phyloP scores from a whole-genome alignment of 2,113 vertebrate species.

The Anarrhichthys ocellatus region DNA sequence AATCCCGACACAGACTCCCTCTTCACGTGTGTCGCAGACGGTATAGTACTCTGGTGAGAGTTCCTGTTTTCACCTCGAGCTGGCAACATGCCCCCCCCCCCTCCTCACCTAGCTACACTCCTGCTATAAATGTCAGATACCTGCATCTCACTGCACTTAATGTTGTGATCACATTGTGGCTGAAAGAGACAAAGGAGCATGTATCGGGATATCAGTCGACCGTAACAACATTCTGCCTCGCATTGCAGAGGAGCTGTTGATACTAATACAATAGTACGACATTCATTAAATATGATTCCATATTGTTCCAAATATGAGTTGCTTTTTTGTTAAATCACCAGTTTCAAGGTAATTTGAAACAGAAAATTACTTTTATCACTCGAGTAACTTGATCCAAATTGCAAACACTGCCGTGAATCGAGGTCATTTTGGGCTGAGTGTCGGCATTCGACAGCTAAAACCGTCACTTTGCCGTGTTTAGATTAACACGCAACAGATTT shows the following conservation, averaged over 20 bases:
- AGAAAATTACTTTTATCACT: neutral
- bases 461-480: neutral
- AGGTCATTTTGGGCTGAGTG: neutral
- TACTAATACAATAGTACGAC: neutral
- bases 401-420: neutral
- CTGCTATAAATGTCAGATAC: constrained; percentile 23
- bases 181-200: neutral
- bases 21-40: constrained; percentile 92
- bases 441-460: neutral
- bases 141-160: neutral
- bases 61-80: constrained; percentile 17
- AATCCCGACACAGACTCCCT: constrained; percentile 92
- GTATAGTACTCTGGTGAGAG: constrained; percentile 94
- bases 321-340: neutral
- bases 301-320: neutral
- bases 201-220: neutral
- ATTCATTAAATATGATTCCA: neutral
- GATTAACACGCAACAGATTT: neutral
- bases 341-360: neutral
- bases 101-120: neutral
- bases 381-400: neutral
- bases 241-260: neutral
- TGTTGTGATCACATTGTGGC: neutral
- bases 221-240: neutral
- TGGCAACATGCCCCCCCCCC: neutral